Percentiles rank a stretch among this genome's conserved stretches.
These are phyloP conservation scores for Marisa cornuarietis DNA, from an alignment of 1,140 invertebrate species.

Conservation along the genomic window DNA sequence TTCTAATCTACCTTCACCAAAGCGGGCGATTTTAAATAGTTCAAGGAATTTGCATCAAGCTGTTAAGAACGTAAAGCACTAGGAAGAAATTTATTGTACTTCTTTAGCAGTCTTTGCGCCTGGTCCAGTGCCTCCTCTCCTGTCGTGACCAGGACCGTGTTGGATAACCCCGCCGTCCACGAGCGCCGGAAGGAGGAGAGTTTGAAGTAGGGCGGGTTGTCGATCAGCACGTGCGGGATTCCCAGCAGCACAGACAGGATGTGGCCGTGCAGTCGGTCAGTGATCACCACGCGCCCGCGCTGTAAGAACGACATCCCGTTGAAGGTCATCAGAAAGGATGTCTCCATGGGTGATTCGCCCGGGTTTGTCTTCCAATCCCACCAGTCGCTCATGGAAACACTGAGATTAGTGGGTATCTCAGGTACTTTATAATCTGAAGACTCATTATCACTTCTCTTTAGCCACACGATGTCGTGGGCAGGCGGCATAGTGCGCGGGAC, in stretches of 20 bases:
- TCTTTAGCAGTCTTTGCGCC: conserved; percentile 18
- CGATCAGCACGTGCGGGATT: conserved; percentile 38
- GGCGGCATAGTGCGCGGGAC: conserved; percentile 12
- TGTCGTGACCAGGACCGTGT: conserved; percentile 4
- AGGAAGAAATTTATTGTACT: conserved; percentile 17
- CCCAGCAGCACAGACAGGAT: conserved; percentile 30
- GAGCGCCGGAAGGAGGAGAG: conserved; percentile 28
- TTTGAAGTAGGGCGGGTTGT: conserved; percentile 30
- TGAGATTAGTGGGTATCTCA: background rate
- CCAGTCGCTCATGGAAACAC: background rate
- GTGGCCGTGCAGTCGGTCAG: conserved; percentile 41
- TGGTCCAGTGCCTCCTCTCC: conserved; percentile 6
- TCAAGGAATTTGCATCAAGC: no score
- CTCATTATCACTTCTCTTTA: conserved; percentile 23
- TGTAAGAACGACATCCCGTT: conserved; percentile 26
- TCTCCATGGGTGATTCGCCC: background rate
- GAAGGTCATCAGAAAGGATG: background rate
- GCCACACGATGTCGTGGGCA: conserved; percentile 28
- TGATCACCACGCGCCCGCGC: conserved; percentile 29
- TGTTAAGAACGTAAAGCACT: background rate
- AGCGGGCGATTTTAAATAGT: no score
- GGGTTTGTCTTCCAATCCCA: background rate
- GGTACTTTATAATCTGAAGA: conserved; percentile 3
- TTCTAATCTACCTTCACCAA: no score
- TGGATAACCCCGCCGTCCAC: conserved; percentile 27